Conservation (phyloP, 64 coral and sea anemone species). For the Orbicella faveolata region DNA sequence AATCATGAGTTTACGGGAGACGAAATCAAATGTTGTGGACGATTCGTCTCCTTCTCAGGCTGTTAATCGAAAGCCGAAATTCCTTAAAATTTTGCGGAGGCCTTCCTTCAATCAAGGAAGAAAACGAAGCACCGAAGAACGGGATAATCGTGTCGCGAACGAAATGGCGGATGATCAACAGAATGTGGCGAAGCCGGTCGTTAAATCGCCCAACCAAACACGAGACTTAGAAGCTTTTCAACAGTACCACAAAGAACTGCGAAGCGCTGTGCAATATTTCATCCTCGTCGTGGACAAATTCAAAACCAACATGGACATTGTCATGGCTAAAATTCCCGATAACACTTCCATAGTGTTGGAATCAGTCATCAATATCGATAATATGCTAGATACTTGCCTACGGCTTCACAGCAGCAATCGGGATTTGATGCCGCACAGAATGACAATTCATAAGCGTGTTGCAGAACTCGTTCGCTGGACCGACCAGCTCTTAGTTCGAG, state of each 20-base stretch:
- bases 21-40: not conserved
- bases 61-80: constrained; percentile 47
- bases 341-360: constrained; percentile 88
- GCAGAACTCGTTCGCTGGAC: constrained; percentile 85
- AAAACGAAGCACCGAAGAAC: constrained; percentile 32
- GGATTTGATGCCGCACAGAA: constrained; percentile 67
- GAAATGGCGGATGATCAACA: not conserved
- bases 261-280: constrained; percentile 85
- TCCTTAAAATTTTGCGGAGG: constrained; percentile 84
- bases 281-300: constrained; percentile 73
- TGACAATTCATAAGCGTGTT: constrained; percentile 79
- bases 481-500: constrained; percentile 80
- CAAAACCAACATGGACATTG: constrained; percentile 73
- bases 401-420: constrained; percentile 68
- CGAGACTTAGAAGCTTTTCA: constrained; percentile 91
- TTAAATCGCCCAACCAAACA: constrained; percentile 37
- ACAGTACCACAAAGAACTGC: constrained; percentile 89
- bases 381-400: constrained; percentile 88
- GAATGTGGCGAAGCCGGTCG: constrained; percentile 17
- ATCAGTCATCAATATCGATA: constrained; percentile 93
- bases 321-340: constrained; percentile 94
- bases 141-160: not conserved
- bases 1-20: constrained; percentile 51
- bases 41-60: not conserved
- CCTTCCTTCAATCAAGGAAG: constrained; percentile 61